A percentile compares a stretch with the other conserved stretches of the same genome.
Evolutionary conservation across 2,113 vertebrate genomes (phyloP).

Genomic region (Atractosteus spatula): DNA sequence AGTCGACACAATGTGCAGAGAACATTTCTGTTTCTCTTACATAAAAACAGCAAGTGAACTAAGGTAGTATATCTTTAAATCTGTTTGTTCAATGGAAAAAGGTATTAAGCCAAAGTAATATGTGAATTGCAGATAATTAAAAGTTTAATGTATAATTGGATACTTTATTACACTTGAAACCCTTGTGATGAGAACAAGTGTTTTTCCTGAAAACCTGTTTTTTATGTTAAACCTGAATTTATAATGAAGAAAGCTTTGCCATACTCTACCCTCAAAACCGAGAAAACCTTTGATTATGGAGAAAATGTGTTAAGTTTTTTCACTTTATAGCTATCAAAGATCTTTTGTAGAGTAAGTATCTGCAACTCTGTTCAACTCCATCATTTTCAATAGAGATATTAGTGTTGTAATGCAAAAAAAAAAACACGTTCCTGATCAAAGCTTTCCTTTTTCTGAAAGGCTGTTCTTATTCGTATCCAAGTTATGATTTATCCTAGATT

Average conservation of each 20-base stretch:
- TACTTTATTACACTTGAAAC: too few species aligned
- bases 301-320: constrained; percentile 28
- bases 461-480: constrained; percentile 23
- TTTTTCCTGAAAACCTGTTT: constrained; percentile 21
- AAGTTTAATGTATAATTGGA: too few species aligned
- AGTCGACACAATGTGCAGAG: too few species aligned
- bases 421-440: constrained; percentile 24
- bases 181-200: constrained; percentile 20
- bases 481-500: neutral
- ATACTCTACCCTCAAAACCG: constrained; percentile 33
- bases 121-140: too few species aligned
- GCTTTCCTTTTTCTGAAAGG: neutral
- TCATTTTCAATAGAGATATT: constrained; percentile 4
- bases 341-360: constrained; percentile 34
- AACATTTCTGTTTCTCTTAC: too few species aligned
- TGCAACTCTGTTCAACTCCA: constrained; percentile 23
- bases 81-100: too few species aligned
- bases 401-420: constrained; percentile 7
- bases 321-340: constrained; percentile 20
- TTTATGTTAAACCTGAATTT: constrained; percentile 38
- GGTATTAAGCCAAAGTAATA: too few species aligned
- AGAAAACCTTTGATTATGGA: constrained; percentile 24
- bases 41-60: too few species aligned
- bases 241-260: constrained; percentile 39
- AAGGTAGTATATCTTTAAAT: too few species aligned